Base-by-base conservation (phyloP, 2,888 invertebrate species). In the Polydrusus pterygomalis region DNA sequence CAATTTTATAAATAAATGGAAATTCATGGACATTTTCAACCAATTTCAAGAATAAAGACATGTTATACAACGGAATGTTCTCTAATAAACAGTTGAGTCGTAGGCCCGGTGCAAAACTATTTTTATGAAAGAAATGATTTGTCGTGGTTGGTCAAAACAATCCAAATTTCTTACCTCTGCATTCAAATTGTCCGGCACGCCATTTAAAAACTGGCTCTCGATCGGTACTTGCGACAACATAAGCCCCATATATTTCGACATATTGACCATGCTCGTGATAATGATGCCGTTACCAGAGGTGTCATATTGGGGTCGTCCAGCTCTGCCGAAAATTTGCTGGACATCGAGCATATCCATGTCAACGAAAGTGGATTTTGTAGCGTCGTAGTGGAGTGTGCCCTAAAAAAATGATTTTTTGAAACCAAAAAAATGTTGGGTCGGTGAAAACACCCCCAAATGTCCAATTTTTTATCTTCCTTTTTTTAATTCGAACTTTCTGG, bases 321-420 rank as follows among this genome's bases (percentile, higher is more conserved):
- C 99, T 72, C 99, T 93, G 47, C 99, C 99, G 88, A 99, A 99
- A 83, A 99, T 99, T 90, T 98, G 98, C 63, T 98, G 90, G 51
- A 99, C 99, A 87, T 99, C 99, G 78, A 99, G 89, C 82, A 99
- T 98, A 73, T 97, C 97, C 54, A 99, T 90, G 86, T 99, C 98
- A 0, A 98, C 94, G 88, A 97, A 98, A 0, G 94, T 91, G 2
- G 99, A 98, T 84, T 95, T 95, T 80, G 97, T 96, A 25, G 98
- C 94, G 88, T 99, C 98, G 87, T 99, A 99, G 79, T 99, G 95
- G 87, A 98, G 97, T 9, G 99, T 99, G 34, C 98, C 97, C 95
- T 96, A 88, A 17, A 83, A 84, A 80, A 64, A 20, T 5, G 20
- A 25, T 25, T 25, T 25, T 25, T n/a, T n/a, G n/a, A n/a, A n/a